Evolutionary conservation across 2,797 vertebrate species (phyloP), one percentile per base, ranked within the genome.

Genomic region (Acrossocheilus wenchowensis): DNA sequence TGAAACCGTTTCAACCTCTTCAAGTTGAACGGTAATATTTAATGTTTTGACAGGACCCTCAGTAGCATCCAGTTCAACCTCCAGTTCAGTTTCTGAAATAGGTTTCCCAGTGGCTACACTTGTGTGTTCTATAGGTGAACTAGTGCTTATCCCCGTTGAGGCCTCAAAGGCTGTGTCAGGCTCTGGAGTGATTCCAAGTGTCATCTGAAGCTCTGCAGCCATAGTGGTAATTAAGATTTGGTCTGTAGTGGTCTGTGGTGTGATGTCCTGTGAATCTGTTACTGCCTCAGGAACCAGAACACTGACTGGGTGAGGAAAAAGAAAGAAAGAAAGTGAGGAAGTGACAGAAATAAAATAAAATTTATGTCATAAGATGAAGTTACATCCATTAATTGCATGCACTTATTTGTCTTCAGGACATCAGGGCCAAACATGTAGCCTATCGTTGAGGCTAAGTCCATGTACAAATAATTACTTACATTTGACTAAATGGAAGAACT

Each of bases 221-320:
- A 87, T 34, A 89, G 64, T 43, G 43, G 89, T 81, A 87, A 91
- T 87, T 69, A 91, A 89, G 77, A 92, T 90, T 78, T 91, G 89
- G 45, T 93, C 88, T 80, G 89, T 95, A 97, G 89, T 39, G 79
- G 64, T 73, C 80, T 72, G 48, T 69, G 45, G 14, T 78, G 81
- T 73, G 23, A 79, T 54, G 23, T 66, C 68, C 52, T 41, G 78
- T 50, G 73, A 50, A 34, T 71, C 74, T 77, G 60, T 60, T 52
- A 57, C 39, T 85, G 64, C 21, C 36, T 71, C 74, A 57, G 62
- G 81, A 72, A 83, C 21, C 48, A 73, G 6, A 88, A 30, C 87
- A 43, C 64, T 75, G 88, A 89, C 87, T 69, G 19, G 11, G 36
- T 52, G 5, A 77, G 52, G 23, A 87, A 23, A 71, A 9, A 64